Base-by-base conservation (phyloP, 1,140 invertebrate genomes). In the Campoletis sonorensis region DNA sequence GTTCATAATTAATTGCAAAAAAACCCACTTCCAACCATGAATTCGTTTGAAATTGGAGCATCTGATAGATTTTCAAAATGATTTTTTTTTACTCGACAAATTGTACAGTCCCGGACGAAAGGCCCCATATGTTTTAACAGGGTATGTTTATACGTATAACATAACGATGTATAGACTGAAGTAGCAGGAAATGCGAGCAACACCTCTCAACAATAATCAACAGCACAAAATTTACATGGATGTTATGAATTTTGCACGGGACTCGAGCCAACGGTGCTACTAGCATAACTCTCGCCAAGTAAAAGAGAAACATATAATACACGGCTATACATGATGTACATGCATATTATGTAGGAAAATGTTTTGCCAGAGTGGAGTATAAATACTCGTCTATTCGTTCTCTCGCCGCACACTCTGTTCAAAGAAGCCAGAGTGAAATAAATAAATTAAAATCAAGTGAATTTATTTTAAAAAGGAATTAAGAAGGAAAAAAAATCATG, bases 171-270 rank as follows among this genome's bases (percentile, higher is more conserved):
- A 70, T 33, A 37, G n/a, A 40, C 37, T 72, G 70, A 37, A 72
- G 37, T 45, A 72, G 37, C 37, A 49, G 37, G 40, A 64, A 64
- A 64, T 23, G 61, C 61, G 70, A 72, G 37, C 70, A 40, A 45
- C 70, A 72, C 70, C 70, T 49, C 70, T 72, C 70, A 72, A 49
- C 70, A 72, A 72, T 72, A 72, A 72, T 72, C 45, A 72, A 37
- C 70, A 45, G 21, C 21, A 49, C 70, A 45, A 40, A 72, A 72
- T 72, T 72, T 72, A 72, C 70, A 72, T 72, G 30, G 37, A 72
- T 23, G 70, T 23, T 72, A 72, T 72, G 37, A 72, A 72, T 72
- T 72, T 72, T 49, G 70, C 40, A 72, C 70, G 37, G 21, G 33
- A 49, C 70, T 45, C 68, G 37, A 72, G 70, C 70, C 70, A 72